Conservation (phyloP, 2,797 vertebrate genomes). For the Acanthopagrus latus region DNA sequence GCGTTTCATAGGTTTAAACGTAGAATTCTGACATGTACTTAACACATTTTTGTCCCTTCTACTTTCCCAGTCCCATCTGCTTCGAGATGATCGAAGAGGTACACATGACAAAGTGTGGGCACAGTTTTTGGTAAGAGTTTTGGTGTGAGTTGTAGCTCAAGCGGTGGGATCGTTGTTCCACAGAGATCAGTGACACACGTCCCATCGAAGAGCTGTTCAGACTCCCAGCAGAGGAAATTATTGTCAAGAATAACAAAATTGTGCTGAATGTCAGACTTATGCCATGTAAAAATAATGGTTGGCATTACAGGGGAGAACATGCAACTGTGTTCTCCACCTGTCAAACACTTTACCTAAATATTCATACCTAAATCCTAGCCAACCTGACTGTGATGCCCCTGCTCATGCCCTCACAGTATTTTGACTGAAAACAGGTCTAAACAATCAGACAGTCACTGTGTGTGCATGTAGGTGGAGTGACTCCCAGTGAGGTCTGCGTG, state of each 20-base stretch:
- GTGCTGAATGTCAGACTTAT: not conserved
- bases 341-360: not conserved
- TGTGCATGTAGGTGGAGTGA: not conserved
- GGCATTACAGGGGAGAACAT: not conserved
- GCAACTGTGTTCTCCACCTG: not conserved
- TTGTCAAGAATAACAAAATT: not conserved
- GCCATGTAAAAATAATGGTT: not conserved
- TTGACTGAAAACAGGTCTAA: not conserved
- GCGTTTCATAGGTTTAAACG: not conserved
- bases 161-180: not conserved
- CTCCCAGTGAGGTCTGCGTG: too few species aligned
- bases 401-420: not conserved
- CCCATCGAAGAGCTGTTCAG: not conserved
- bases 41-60: conserved; percentile 14
- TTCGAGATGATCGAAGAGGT: conserved; percentile 99
- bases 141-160: not conserved
- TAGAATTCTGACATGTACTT: not conserved
- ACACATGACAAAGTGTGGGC: conserved; percentile 99
- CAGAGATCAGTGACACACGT: not conserved
- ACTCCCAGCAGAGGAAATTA: not conserved
- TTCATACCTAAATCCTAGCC: too few species aligned
- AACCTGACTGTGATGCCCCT: too few species aligned
- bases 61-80: conserved; percentile 93
- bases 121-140: conserved; percentile 98
- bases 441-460: not conserved